Percentiles rank a stretch among this genome's conserved stretches.
Conservation (phyloP, 2,888 invertebrate genomes). For the Latrodectus elegans region DNA sequence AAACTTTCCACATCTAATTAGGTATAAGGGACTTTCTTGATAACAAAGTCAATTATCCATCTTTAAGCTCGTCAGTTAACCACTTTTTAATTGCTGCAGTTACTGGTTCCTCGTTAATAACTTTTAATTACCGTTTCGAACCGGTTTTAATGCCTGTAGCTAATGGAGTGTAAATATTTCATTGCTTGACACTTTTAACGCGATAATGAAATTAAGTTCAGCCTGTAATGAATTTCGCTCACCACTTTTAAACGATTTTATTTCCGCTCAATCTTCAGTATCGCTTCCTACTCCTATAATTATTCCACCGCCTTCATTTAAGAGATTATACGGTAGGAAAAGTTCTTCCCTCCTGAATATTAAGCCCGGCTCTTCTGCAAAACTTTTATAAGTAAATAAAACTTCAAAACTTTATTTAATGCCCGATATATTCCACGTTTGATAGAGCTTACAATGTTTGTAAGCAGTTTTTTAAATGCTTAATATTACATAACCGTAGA, state of each 20-base stretch:
- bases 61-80: slow-evolving; percentile 27
- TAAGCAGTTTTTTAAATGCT: too few species aligned
- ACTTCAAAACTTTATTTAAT: too few species aligned
- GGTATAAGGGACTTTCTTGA: slow-evolving; percentile 16
- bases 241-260: slow-evolving; percentile 36
- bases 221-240: slow-evolving; percentile 16
- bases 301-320: slow-evolving; percentile 9
- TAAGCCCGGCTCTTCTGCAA: too few species aligned
- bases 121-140: slow-evolving; percentile 39
- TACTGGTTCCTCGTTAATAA: slow-evolving; percentile 49
- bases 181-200: slow-evolving; percentile 49
- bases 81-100: slow-evolving; percentile 36
- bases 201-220: slow-evolving; percentile 44
- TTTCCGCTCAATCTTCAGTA: slow-evolving; percentile 22
- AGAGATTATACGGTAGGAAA: too few species aligned
- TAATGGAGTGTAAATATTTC: slow-evolving; percentile 60
- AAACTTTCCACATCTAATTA: neutral
- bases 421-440: too few species aligned
- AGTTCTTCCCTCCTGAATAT: too few species aligned
- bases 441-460: too few species aligned
- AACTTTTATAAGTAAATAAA: too few species aligned
- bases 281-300: neutral
- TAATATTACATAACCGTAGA: too few species aligned
- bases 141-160: slow-evolving; percentile 18
- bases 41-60: slow-evolving; percentile 50